Percentiles rank a stretch among this genome's conserved stretches.
Conservation (phyloP, 1,140 invertebrate genomes). For the Drosophila elegans region DNA sequence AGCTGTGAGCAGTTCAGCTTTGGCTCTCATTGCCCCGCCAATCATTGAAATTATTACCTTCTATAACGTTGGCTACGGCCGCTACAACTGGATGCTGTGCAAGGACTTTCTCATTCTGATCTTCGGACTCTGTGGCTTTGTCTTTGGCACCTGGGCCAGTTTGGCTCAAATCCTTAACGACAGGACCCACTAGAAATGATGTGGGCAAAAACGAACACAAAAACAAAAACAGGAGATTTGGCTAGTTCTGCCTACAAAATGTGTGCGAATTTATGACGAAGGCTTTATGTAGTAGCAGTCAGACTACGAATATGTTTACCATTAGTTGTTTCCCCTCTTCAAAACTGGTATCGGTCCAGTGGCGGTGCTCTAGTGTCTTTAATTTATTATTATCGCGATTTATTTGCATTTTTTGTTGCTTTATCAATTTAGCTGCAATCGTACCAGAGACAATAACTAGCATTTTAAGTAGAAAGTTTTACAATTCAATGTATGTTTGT, state of each 20-base stretch:
- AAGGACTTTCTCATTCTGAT: slow-evolving; percentile 90
- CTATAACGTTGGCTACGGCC: slow-evolving; percentile 88
- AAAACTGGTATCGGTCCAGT: slow-evolving; percentile 2
- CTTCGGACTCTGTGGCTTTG: slow-evolving; percentile 91
- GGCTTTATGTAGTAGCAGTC: slow-evolving; percentile 65
- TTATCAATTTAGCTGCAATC: slow-evolving; percentile 26
- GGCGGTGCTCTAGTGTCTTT: slow-evolving; percentile 36
- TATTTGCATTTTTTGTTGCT: slow-evolving; percentile 29
- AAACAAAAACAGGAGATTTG: slow-evolving; percentile 17
- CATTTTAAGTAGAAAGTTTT: slow-evolving; percentile 45
- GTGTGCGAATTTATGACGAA: slow-evolving; percentile 75
- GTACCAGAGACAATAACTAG: slow-evolving; percentile 78
- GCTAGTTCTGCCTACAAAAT: slow-evolving; percentile 19
- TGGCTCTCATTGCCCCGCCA: slow-evolving; percentile 96
- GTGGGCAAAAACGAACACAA: not conserved
- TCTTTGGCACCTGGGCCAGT: slow-evolving; percentile 92
- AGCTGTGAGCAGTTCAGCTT: slow-evolving; percentile 93
- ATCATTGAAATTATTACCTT: slow-evolving; percentile 94
- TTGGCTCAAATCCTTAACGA: slow-evolving; percentile 88
- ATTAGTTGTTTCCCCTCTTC: slow-evolving; percentile 38
- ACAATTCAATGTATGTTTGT: slow-evolving; percentile 16
- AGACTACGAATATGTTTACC: slow-evolving; percentile 22
- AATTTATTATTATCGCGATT: slow-evolving; percentile 39
- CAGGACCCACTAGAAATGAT: slow-evolving; percentile 39
- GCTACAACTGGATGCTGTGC: slow-evolving; percentile 88